These are phyloP conservation scores for Pentalonia nigronervosa DNA, from an alignment of 1,140 invertebrate genomes.

Conservation along the genomic window DNA sequence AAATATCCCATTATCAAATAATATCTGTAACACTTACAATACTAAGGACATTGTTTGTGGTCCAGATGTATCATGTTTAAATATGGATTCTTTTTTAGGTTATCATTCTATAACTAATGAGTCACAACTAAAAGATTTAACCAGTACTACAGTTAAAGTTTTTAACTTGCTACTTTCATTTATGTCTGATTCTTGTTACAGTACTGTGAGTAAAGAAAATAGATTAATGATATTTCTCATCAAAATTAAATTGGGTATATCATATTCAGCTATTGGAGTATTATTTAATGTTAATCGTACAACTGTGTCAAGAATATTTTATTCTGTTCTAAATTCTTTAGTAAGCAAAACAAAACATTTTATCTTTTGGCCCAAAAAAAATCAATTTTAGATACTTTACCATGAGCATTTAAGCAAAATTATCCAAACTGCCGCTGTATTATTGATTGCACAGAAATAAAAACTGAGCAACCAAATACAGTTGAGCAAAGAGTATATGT, in stretches of 20 bases:
- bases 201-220: background rate
- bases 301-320: constrained; percentile 8
- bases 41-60: too few species aligned
- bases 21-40: too few species aligned
- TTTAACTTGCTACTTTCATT: too few species aligned
- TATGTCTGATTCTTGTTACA: too few species aligned
- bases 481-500: too few species aligned
- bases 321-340: constrained; percentile 15
- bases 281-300: constrained; percentile 18
- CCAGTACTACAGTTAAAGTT: too few species aligned
- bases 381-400: constrained; percentile 8
- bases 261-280: constrained; percentile 21
- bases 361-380: background rate
- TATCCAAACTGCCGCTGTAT: background rate
- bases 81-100: too few species aligned
- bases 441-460: background rate
- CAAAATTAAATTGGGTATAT: constrained; percentile 21
- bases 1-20: too few species aligned
- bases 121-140: too few species aligned
- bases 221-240: constrained; percentile 41
- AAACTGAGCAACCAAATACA: background rate
- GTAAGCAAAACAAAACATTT: background rate
- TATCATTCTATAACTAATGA: too few species aligned
- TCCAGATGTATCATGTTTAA: too few species aligned
- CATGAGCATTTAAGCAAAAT: background rate